Evolutionary conservation across 2,797 vertebrate species (phyloP), one percentile per base, ranked within the genome.

Genomic region (Pseudomugil tenellus): DNA sequence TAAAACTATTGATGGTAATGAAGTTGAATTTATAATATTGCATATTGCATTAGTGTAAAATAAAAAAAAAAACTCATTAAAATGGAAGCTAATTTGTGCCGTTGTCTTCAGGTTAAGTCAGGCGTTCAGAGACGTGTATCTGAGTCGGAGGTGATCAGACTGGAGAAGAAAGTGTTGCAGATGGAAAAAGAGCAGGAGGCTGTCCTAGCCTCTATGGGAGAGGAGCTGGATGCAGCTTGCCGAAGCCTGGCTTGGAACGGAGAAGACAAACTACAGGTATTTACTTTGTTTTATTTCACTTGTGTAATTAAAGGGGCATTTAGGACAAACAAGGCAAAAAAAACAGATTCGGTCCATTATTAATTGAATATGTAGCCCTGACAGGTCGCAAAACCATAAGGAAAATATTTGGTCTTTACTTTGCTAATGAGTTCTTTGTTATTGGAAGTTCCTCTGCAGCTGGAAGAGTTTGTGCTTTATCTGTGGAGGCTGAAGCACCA

Each of bases 251-350:
- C 93, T 8, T 90, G 87, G 57, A 95, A 96, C 39, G 93, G 92
- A 0, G 70, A 94, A 72, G 95, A 96, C 69, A 97, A 96, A 89
- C 92, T 97, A 19, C 95, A 96, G 94, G 97, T 99, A 96, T 39
- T 35, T 58, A 0, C 19, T 35, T 63, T n/a, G 0, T 26, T 56
- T 12, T 34, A 9, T 32, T n/a, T 54, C 4, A 17, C 25, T 52
- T 29, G 17, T 39, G 49, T 6, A 35, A 28, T 0, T 34, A 53
- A 29, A 21, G 16, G 16, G 32, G 53, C 19, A n/a, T 32, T 55
- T 55, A 21, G 6, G 10, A 6, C 19, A 48, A n/a, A 0, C 5
- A 17, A 2, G 14, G 23, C 12, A 7, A 41, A 41, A 6, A 19
- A 19, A 51, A 25, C 16, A 51, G 3, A 16, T 23, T 11, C 3